Evolutionary conservation across 2,888 invertebrate genomes (phyloP).

Genomic region (Glaucopsyche alexis): DNA sequence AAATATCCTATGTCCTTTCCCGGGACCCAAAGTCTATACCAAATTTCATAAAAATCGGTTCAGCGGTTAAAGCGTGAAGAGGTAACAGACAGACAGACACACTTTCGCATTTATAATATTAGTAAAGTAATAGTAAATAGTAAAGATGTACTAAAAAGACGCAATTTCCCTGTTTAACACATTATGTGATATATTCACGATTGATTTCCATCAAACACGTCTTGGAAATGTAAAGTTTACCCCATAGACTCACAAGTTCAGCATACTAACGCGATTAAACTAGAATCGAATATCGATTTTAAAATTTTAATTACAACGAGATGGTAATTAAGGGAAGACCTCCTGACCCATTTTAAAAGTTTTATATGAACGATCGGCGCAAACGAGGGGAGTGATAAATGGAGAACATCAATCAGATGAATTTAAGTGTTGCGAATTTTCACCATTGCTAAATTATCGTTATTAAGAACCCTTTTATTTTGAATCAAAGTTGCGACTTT

Average conservation of each 20-base stretch:
- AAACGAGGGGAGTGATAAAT: slow-evolving; percentile 78
- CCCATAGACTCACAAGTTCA: not conserved
- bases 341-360: slow-evolving; percentile 79
- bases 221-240: no score
- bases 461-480: slow-evolving; percentile 58
- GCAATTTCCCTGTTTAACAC: no score
- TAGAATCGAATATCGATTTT: slow-evolving; percentile 55
- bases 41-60: no score
- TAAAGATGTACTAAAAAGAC: no score
- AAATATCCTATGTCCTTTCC: no score
- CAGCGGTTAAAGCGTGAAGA: no score
- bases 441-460: slow-evolving; percentile 58
- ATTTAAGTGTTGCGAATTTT: slow-evolving; percentile 77
- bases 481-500: slow-evolving; percentile 37
- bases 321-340: slow-evolving; percentile 68
- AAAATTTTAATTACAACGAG: slow-evolving; percentile 69
- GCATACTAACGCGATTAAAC: slow-evolving; percentile 36
- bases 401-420: slow-evolving; percentile 76
- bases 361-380: slow-evolving; percentile 56
- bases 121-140: no score
- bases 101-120: no score
- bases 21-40: no score
- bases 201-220: no score
- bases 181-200: no score
- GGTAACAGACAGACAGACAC: no score